Base-by-base conservation (phyloP, 2,113 vertebrate species). In the Spermophilus dauricus region DNA sequence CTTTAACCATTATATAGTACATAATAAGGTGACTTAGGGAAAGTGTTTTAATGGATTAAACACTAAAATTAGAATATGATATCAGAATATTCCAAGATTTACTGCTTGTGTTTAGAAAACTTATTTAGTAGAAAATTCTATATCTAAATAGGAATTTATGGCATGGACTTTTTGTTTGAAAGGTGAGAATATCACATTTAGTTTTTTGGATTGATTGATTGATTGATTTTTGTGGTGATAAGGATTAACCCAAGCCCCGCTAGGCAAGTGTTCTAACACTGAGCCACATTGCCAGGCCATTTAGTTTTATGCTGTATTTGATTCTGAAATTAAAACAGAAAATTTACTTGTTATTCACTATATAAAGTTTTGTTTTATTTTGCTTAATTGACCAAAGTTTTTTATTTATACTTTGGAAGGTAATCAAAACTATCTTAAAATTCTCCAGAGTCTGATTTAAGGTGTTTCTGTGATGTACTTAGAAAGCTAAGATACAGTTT, bases 281-380 rank as follows among this genome's bases (percentile, higher is more conserved):
- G 61, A 63, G 24, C 61, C 61, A 28, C 61, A 63, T 63, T 63
- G 26, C 26, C 9, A 63, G 22, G 24, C 61, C 8, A 26, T 96
- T 63, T 87, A 28, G 61, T 96, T 85, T 97, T 89, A 78, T 86
- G 56, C 39, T 91, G 18, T 83, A 61, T 20, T 77, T 11, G 51
- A 72, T 84, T 90, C 63, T 96, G 51, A 90, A 95, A 92, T 94
- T 56, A 69, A 72, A 93, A 45, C 70, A 76, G 34, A 58, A 63
- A 83, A 72, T 83, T 89, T 34, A 76, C 17, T 86, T 84, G 70
- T 14, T 70, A 45, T 94, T 65, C 70, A 75, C n/a, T 65, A 6
- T 69, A 30, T 83, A 77, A 22, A 80, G 24, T 51, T 94, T 82
- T 61, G n/a, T 92, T 94, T 67, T 88, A 81, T 92, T 86, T 97